phyloP scores from a whole-genome alignment of 2,113 vertebrate species.

The Colistium nudipinnis region DNA sequence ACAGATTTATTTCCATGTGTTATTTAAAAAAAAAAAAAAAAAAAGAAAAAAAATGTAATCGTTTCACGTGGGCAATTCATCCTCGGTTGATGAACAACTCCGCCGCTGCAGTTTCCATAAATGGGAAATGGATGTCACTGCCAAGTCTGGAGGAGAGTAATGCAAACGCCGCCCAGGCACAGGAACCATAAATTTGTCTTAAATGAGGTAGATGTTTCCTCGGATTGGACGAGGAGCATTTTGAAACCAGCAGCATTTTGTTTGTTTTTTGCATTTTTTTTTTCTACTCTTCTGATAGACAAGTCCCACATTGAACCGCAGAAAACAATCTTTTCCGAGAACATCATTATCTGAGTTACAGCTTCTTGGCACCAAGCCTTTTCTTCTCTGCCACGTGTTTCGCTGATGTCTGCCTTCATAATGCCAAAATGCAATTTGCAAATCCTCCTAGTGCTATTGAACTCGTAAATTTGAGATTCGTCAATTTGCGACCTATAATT shows the following conservation, averaged over 20 bases:
- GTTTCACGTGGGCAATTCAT: constrained; percentile 12
- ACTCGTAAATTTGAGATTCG: too few species aligned
- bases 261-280: background rate
- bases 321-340: constrained; percentile 8
- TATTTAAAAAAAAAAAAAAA: constrained; percentile 30
- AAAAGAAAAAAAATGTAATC: constrained; percentile 17
- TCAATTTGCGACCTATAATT: constrained; percentile 8
- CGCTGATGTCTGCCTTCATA: background rate
- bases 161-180: constrained; percentile 28
- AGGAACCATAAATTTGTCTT: constrained; percentile 37
- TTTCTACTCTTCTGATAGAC: background rate
- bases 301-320: background rate
- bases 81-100: constrained; percentile 22
- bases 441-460: background rate
- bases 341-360: constrained; percentile 30
- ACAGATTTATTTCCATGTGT: background rate
- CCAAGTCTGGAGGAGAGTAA: constrained; percentile 29
- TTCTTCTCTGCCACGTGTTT: constrained; percentile 5
- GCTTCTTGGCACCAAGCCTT: background rate
- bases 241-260: constrained; percentile 1
- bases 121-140: constrained; percentile 23
- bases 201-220: constrained; percentile 46
- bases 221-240: constrained; percentile 26
- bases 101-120: constrained; percentile 14
- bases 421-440: constrained; percentile 9